A percentile compares a stretch with the other conserved stretches of the same genome.
phyloP scores from a whole-genome alignment of 2,113 vertebrate species.

The Pionites leucogaster region DNA sequence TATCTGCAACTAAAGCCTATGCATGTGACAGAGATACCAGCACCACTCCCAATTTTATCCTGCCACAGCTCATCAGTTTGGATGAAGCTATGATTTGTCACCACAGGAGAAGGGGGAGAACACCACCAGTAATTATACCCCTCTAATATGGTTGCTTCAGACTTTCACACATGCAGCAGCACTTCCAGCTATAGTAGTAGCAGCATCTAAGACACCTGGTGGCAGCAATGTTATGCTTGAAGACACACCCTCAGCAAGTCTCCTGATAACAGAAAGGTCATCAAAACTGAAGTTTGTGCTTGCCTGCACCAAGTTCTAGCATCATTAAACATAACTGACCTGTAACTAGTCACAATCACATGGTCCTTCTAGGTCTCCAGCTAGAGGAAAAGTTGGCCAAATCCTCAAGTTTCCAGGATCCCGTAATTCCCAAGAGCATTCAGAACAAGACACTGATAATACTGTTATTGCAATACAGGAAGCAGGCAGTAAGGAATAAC shows the following conservation, averaged over 20 bases:
- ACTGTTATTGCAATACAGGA: not conserved
- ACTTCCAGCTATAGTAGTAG: not conserved
- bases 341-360: not conserved
- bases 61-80: not conserved
- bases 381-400: not conserved
- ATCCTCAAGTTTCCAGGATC: not conserved
- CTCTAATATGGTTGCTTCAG: not conserved
- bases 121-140: not conserved
- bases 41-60: not conserved
- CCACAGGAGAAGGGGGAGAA: not conserved
- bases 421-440: not conserved
- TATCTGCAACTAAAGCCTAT: not conserved
- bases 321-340: not conserved
- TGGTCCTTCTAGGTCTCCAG: not conserved
- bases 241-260: not conserved
- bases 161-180: not conserved
- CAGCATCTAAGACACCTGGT: slow-evolving; percentile 41
- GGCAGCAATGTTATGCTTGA: not conserved
- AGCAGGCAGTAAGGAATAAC: not conserved
- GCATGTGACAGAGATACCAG: not conserved
- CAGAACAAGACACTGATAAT: not conserved
- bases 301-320: not conserved
- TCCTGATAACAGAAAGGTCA: not conserved
- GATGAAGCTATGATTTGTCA: not conserved
- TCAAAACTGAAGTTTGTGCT: not conserved